phyloP scores from a whole-genome alignment of 2,113 vertebrate genomes.

The Sporophila hypoxantha region DNA sequence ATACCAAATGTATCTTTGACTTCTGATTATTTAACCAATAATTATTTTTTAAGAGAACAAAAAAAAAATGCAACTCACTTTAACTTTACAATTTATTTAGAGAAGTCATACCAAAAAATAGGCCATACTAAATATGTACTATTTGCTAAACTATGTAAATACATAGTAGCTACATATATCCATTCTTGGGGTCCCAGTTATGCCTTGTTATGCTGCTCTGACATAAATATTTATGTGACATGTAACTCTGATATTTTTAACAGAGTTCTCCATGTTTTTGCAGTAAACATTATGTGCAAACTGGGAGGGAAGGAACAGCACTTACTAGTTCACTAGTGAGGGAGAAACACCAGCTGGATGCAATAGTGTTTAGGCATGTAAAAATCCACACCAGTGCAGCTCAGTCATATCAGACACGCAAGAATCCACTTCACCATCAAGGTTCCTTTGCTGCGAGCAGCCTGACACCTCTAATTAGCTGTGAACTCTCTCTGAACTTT shows the following conservation, averaged over 20 bases:
- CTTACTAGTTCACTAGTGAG: background rate
- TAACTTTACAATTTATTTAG: background rate
- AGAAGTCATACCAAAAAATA: background rate
- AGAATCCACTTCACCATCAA: background rate
- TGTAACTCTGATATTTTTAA: background rate
- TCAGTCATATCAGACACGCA: fast-evolving
- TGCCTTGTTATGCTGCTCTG: background rate
- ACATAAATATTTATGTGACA: background rate
- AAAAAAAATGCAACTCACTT: background rate
- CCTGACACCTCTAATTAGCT: background rate
- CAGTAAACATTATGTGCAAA: background rate
- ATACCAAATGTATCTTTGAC: background rate
- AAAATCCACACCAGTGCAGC: background rate
- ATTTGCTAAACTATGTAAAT: background rate
- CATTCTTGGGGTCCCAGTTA: background rate
- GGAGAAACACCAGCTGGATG: background rate
- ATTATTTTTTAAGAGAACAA: background rate
- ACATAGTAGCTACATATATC: background rate
- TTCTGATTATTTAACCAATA: background rate
- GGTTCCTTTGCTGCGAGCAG: background rate
- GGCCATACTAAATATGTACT: background rate
- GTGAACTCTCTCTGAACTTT: conserved; percentile 41
- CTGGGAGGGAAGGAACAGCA: background rate
- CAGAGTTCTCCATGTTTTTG: background rate
- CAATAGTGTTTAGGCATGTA: too few species aligned